These are phyloP conservation scores for Rhinoraja longicauda DNA, from an alignment of 2,797 vertebrate genomes.

Conservation along the genomic window DNA sequence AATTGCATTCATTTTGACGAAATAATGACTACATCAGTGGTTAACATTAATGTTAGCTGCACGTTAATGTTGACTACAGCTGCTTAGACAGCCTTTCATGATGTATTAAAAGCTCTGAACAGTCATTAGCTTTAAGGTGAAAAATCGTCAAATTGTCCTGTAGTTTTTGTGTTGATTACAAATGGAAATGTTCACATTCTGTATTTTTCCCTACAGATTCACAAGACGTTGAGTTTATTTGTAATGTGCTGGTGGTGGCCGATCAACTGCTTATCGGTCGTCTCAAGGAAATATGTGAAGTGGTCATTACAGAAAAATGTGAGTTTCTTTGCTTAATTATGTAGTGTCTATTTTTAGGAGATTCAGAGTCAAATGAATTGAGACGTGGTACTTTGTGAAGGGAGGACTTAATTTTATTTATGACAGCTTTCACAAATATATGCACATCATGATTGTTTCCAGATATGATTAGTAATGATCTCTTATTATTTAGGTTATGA, in stretches of 20 bases:
- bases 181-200: neutral
- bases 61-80: neutral
- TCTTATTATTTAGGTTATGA: neutral
- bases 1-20: neutral
- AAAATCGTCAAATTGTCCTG: neutral
- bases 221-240: slow-evolving; percentile 84
- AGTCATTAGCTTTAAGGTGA: neutral
- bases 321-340: slow-evolving; percentile 48
- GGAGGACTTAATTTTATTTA: neutral
- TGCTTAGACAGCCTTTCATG: neutral
- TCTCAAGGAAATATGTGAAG: slow-evolving; percentile 93
- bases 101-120: neutral
- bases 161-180: neutral
- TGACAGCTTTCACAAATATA: neutral
- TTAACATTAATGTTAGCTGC: neutral
- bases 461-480: neutral
- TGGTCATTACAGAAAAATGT: slow-evolving; percentile 87
- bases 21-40: neutral
- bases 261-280: slow-evolving; percentile 88
- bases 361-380: neutral
- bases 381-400: neutral
- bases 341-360: neutral
- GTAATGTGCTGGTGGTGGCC: slow-evolving; percentile 84
- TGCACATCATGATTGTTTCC: neutral
- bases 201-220: slow-evolving; percentile 61